These are phyloP conservation scores for Melospiza melodia DNA, from an alignment of 2,113 vertebrate genomes.

Conservation along the genomic window DNA sequence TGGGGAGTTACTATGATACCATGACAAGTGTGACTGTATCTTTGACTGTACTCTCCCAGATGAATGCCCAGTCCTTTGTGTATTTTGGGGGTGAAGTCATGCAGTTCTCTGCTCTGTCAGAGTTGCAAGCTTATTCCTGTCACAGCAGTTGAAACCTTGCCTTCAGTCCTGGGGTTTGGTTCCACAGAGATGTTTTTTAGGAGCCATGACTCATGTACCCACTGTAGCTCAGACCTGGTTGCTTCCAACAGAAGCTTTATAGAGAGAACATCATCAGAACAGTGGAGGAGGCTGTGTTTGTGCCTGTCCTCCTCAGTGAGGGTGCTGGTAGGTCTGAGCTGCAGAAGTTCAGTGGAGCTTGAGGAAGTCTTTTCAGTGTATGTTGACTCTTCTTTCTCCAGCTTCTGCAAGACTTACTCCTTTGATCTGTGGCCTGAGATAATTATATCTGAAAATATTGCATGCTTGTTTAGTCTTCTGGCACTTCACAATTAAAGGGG, in stretches of 20 bases:
- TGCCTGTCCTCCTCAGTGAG: not conserved
- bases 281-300: not conserved
- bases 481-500: not conserved
- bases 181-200: not conserved
- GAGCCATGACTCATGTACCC: not conserved
- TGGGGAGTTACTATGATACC: not conserved
- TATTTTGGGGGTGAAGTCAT: not conserved
- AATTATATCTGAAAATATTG: not conserved
- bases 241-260: not conserved
- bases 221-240: not conserved
- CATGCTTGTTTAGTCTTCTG: not conserved
- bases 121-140: not conserved
- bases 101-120: not conserved
- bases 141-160: not conserved
- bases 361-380: not conserved
- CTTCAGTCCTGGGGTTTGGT: not conserved
- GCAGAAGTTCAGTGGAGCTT: not conserved
- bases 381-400: not conserved
- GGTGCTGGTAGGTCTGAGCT: not conserved
- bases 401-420: not conserved
- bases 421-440: slow-evolving; percentile 30
- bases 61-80: not conserved
- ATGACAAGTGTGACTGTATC: not conserved
- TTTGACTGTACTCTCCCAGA: not conserved
- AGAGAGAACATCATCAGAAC: not conserved